Base-by-base conservation (phyloP, 2,888 invertebrate genomes). In the Drosophila subquinaria region DNA sequence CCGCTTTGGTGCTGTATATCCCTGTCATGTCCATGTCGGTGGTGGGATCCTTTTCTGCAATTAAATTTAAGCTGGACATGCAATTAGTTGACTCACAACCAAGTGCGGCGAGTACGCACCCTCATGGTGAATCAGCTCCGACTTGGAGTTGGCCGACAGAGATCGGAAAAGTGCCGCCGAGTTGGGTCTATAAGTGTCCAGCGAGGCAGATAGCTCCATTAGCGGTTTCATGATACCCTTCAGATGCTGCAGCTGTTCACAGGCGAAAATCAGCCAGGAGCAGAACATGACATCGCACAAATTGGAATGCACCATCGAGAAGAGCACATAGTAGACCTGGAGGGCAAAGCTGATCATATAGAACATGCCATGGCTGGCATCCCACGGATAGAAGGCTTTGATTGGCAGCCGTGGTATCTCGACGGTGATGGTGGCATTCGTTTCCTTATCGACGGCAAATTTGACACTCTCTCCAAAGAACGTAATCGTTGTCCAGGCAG, bases 211-310 rank as follows among this genome's bases (percentile, higher is more conserved):
- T 3, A 97, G 94, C 89, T 97, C 97, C 96, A 97, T 97, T 57
- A 97, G 93, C 0, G 97, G 97, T 78, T 96, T 96, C 96, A 97
- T 96, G 73, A 97, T 97, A 51, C 96, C 96, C 90, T 97, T 97
- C 42, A 97, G 93, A 91, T 97, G 97, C 90, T 96, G 96, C 65
- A 97, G 93, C 91, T 97, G 97, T 83, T 97, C 97, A 83, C 97
- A 97, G 0, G 97, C 96, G 88, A 96, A 97, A 68, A 97, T 95
- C 78, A 97, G 89, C 96, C 96, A 97, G 1, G 96, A 97, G 90
- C 97, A 97, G 93, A 97, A 97, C 82, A 97, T 93, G 0, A 96
- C 95, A 89, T 97, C 97, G 88, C 94, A 91, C n/a, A 95, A 91
- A 80, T 95, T 95, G 0, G 94, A 93, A 33, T 95, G 94, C 0